Percentiles rank a stretch among this genome's conserved stretches.
Conservation (phyloP, 2,888 invertebrate genomes). For the Rhynchonema sp. region DNA sequence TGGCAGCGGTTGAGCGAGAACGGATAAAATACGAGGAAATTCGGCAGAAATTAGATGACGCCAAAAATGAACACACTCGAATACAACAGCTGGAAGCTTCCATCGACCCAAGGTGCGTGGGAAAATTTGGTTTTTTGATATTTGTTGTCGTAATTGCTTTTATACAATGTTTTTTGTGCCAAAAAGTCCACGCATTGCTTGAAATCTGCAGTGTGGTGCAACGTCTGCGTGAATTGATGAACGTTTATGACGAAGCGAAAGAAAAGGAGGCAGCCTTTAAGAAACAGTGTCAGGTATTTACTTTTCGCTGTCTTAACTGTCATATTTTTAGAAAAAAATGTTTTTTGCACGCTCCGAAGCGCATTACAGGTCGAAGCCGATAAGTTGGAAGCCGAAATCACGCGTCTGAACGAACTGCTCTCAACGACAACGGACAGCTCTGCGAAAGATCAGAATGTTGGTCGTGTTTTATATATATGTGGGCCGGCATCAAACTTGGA, state of each 20-base stretch:
- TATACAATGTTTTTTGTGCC: no score
- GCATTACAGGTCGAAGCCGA: neutral
- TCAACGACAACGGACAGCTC: no score
- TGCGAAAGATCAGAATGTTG: no score
- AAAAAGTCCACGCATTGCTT: no score
- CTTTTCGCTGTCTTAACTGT: neutral
- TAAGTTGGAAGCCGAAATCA: neutral
- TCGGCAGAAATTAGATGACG: neutral
- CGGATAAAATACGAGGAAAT: no score
- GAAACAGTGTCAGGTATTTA: neutral
- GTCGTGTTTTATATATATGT: no score
- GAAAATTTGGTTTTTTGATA: neutral
- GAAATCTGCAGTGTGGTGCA: conserved; percentile 18
- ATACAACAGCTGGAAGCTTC: neutral
- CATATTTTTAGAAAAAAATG: neutral
- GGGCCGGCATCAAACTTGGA: no score
- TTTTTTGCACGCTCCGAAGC: neutral
- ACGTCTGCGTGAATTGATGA: conserved; percentile 38
- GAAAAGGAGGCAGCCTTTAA: conserved; percentile 27
- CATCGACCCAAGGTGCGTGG: neutral
- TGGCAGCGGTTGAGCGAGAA: no score
- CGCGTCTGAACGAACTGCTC: neutral
- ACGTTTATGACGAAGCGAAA: conserved; percentile 50
- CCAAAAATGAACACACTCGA: neutral
- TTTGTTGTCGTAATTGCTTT: no score